Percentiles rank a stretch among this genome's conserved stretches.
These are phyloP conservation scores for Ophthalmolycus amberensis DNA, from an alignment of 2,113 vertebrate species.

Conservation along the genomic window DNA sequence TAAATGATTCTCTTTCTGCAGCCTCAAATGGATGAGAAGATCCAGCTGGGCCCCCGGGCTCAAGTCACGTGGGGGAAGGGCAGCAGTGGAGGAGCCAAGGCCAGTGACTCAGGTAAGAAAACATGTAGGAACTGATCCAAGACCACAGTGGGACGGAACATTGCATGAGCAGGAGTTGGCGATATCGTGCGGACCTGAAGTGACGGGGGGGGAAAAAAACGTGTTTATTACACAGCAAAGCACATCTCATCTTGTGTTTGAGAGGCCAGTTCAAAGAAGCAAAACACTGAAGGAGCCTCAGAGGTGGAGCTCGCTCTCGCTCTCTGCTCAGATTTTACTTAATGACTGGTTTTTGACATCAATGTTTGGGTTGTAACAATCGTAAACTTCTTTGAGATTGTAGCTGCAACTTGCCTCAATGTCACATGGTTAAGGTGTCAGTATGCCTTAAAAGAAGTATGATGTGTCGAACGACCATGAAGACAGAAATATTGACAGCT, in stretches of 20 bases:
- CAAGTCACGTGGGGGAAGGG: slow-evolving; percentile 98
- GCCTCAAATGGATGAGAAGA: slow-evolving; percentile 99
- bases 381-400: not conserved
- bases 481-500: too few relatives aligned
- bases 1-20: slow-evolving; percentile 69
- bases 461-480: not conserved
- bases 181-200: not conserved
- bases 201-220: not conserved
- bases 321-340: not conserved
- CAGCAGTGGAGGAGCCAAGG: slow-evolving; percentile 98
- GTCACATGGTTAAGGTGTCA: not conserved
- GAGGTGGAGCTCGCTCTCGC: not conserved
- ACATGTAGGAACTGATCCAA: not conserved
- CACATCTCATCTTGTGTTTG: not conserved
- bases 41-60: slow-evolving; percentile 96
- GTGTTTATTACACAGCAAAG: not conserved
- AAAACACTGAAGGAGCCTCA: not conserved
- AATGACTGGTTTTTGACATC: not conserved
- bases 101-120: slow-evolving; percentile 91
- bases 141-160: not conserved
- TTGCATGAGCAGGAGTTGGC: not conserved
- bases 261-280: not conserved
- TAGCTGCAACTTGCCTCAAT: not conserved
- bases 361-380: not conserved
- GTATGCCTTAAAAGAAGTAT: not conserved